Percentiles rank a stretch among this genome's conserved stretches.
Evolutionary conservation across 2,888 invertebrate species (phyloP).

Genomic region (Dioctria linearis): DNA sequence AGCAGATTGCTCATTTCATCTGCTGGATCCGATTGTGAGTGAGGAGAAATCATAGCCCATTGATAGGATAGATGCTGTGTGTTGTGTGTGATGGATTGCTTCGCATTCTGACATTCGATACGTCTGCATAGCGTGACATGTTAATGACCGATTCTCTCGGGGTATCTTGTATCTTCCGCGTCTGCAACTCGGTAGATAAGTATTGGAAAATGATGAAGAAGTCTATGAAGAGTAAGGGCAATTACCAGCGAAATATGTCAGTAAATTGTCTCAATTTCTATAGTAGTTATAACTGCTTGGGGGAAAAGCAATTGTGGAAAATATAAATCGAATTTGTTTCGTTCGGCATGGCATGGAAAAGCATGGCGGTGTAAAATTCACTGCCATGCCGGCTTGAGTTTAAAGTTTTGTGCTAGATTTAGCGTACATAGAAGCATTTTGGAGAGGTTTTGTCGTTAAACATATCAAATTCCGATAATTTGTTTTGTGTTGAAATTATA

Average conservation of each 20-base stretch:
- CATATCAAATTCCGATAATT: no score
- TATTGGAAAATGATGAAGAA: constrained; percentile 6
- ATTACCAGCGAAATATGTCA: constrained; percentile 37
- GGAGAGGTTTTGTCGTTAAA: no score
- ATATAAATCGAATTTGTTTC: constrained; percentile 29
- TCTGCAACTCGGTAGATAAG: no score
- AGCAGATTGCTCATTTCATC: neutral
- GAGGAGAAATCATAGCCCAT: neutral
- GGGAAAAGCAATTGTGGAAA: constrained; percentile 12
- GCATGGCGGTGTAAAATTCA: no score
- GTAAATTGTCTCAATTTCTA: constrained; percentile 31
- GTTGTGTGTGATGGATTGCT: constrained; percentile 21
- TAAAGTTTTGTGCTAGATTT: neutral
- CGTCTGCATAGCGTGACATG: constrained; percentile 35
- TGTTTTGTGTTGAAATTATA: no score
- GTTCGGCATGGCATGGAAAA: neutral
- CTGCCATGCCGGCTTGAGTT: neutral
- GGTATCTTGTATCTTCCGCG: constrained; percentile 32
- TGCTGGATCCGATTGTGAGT: neutral
- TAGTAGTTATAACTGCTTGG: constrained; percentile 11
- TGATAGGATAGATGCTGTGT: neutral
- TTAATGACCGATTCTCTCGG: constrained; percentile 46
- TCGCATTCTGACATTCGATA: constrained; percentile 35
- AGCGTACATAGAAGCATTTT: no score
- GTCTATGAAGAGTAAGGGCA: constrained; percentile 9